These are phyloP conservation scores for Sisor rabdophorus DNA, from an alignment of 2,113 vertebrate genomes.

Conservation along the genomic window DNA sequence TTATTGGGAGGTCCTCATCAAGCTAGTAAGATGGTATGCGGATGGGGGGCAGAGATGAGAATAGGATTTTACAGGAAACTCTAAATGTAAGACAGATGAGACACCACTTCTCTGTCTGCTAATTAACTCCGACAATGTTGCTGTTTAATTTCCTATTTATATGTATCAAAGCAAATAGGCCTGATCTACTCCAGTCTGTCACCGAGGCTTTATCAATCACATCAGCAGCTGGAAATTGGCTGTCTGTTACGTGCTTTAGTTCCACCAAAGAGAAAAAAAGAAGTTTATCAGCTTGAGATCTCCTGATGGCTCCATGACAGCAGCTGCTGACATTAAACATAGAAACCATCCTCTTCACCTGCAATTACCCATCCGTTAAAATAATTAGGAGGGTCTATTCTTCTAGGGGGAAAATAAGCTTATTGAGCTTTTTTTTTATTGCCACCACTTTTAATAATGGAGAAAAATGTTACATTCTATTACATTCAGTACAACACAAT, in stretches of 20 bases:
- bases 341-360: constrained; percentile 52
- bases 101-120: constrained; percentile 73
- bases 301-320: constrained; percentile 73
- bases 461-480: background rate
- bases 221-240: constrained; percentile 79
- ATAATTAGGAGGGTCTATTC: constrained; percentile 9
- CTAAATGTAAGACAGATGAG: constrained; percentile 82
- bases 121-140: constrained; percentile 92
- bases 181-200: constrained; percentile 81
- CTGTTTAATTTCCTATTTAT: constrained; percentile 90
- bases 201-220: constrained; percentile 88
- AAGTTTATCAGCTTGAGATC: constrained; percentile 79
- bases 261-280: constrained; percentile 67
- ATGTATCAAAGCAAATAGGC: constrained; percentile 77
- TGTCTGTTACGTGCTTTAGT: constrained; percentile 72
- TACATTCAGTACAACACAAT: background rate
- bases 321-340: constrained; percentile 68
- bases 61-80: constrained; percentile 82
- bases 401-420: constrained; percentile 29
- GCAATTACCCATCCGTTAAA: constrained; percentile 41
- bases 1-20: background rate
- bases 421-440: constrained; percentile 31
- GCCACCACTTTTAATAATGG: constrained; percentile 24
- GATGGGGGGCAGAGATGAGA: constrained; percentile 81
- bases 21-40: background rate